Evolutionary conservation across 2,888 invertebrate species (phyloP), one percentile per base, ranked within the genome.

Genomic region (Melanophora roralis): DNA sequence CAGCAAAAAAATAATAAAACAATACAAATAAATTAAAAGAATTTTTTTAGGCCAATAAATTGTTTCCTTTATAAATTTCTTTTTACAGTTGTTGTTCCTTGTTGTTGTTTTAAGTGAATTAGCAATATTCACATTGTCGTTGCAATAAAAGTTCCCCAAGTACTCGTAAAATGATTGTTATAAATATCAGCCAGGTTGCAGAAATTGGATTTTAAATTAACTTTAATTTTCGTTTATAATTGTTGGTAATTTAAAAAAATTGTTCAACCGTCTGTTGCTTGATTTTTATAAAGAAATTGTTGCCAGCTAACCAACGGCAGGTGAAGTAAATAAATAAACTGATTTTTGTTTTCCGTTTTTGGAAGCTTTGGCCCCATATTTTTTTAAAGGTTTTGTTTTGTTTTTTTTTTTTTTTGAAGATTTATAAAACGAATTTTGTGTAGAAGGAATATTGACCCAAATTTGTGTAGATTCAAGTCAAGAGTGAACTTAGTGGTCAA

Each of bases 21-120:
- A 27, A 6, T 6, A 6, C 27, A 27, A 27, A 27, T 36, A 79
- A 74, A 74, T 69, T 62, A 72, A 75, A 71, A 60, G 49, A 51
- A 53, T 65, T 68, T 72, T n/a, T 72, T 71, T 80, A 62, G 74
- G 72, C 57, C 76, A 60, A 78, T 55, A 73, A 68, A 64, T 65
- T 71, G 76, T 51, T 77, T 77, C 69, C 69, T 77, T 62, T 62
- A 53, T 62, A 7, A 34, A 36, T n/a, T 40, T 69, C 27, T 65
- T 65, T 36, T 40, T 53, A 32, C 60, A 32, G 32, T 32, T 53
- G 12, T 43, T 32, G 14, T 23, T 38, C 7, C 11, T 55, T 49
- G 9, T 49, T 51, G n/a, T 16, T 51, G 49, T 16, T 51, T 21
- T 34, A 21, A 51, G 51, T 53, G 32, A 60, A 53, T 62, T 43